phyloP scores from a whole-genome alignment of 2,888 invertebrate species.

The Thecocarcelia acutangulata region DNA sequence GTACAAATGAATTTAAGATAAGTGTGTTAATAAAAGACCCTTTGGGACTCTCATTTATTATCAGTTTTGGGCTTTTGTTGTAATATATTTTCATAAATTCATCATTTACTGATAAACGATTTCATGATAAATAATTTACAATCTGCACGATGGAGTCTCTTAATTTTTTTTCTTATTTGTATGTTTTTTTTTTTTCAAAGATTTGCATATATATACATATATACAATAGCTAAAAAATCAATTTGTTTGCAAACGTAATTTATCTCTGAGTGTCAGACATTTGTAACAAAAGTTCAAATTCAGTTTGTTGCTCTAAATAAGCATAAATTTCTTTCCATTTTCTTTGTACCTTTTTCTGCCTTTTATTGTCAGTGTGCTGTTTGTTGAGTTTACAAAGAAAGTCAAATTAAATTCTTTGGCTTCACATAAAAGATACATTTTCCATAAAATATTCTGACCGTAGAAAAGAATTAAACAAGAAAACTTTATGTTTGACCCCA shows the following conservation, averaged over 20 bases:
- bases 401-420: slow-evolving; percentile 56
- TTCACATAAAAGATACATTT: slow-evolving; percentile 52
- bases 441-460: slow-evolving; percentile 50
- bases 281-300: slow-evolving; percentile 11
- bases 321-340: neutral
- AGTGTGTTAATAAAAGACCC: no score
- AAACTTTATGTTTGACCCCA: slow-evolving; percentile 55
- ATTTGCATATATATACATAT: no score
- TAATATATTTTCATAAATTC: no score
- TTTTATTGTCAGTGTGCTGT: slow-evolving; percentile 1
- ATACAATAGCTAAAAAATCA: neutral
- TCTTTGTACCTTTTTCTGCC: slow-evolving; percentile 2
- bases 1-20: no score
- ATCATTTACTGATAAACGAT: no score
- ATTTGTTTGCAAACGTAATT: neutral
- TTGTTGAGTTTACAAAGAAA: slow-evolving; percentile 44
- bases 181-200: no score
- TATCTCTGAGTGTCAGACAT: neutral
- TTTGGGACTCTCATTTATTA: no score
- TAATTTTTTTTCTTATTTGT: no score
- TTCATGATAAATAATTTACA: no score
- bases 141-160: no score
- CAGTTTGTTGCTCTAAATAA: slow-evolving; percentile 7
- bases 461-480: slow-evolving; percentile 15
- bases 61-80: no score